Evolutionary conservation across 2,797 vertebrate species (phyloP), one percentile per base, ranked within the genome.

Genomic region (Neomorphus geoffroyi): DNA sequence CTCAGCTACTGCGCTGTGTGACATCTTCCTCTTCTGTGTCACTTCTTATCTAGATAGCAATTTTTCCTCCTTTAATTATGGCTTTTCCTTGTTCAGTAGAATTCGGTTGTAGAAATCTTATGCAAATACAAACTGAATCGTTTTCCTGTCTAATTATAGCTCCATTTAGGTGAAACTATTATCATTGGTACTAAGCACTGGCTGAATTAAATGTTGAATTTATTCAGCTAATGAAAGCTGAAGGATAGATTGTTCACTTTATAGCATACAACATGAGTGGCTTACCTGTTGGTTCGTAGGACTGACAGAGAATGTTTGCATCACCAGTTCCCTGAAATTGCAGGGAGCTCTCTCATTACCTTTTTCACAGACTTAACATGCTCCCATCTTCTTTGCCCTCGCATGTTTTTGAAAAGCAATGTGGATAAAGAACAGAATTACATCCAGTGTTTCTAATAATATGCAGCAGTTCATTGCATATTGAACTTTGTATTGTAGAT

Each of bases 91-190:
- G 32, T 79, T 93, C 60, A 57, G 74, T 80, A 77, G 64, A 82
- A 61, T 73, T 79, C 2, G 0, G 8, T 80, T 88, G 50, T 91
- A 88, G 80, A 86, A 86, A 53, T 65, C 73, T 57, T 80, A 92
- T 43, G 92, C 82, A 95, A 90, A 96, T 95, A 72, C 2, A 17
- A 92, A 77, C 80, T 85, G 88, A 93, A 77, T 77, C 43, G 74
- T 93, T 94, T 94, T 93, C 86, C 80, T 90, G n/a, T 94, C 91
- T 90, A 92, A 93, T 96, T 95, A 88, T 41, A 85, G 60, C 48
- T 82, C 56, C 60, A 50, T 90, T 93, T 96, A 92, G 77, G 88
- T 71, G 64, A 80, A 41, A 65, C 48, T 86, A 75, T 70, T 91
- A 75, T 86, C 56, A 73, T 80, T 65, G 64, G 39, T 91, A 84